Evolutionary conservation across 2,888 invertebrate species (phyloP).

Genomic region (Muschampia plurimacula): DNA sequence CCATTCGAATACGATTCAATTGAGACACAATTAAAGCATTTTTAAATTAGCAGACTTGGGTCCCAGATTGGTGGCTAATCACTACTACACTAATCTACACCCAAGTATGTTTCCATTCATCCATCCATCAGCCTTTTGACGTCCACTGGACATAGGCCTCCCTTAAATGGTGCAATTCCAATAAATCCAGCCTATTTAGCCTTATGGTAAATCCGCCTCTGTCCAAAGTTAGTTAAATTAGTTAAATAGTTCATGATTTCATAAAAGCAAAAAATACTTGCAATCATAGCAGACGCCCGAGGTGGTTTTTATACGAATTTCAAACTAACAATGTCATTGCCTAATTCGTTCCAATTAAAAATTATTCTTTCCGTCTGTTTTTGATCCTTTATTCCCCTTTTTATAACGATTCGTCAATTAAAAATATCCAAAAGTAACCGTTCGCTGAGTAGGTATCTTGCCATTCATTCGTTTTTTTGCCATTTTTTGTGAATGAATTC

Average conservation of each 20-base stretch:
- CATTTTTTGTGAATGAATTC: constrained; percentile 42
- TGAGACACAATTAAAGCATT: too few species aligned
- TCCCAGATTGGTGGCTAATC: too few species aligned
- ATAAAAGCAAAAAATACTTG: background rate
- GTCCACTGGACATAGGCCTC: too few species aligned
- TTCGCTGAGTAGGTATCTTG: constrained; percentile 24
- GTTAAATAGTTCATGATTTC: background rate
- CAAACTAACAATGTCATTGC: background rate
- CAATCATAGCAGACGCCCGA: background rate
- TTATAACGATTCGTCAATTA: constrained; percentile 28
- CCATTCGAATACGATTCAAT: too few species aligned
- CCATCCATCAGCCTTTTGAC: too few species aligned
- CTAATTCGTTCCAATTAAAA: constrained; percentile 7
- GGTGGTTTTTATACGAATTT: background rate
- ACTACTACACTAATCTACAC: too few species aligned
- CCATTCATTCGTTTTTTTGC: constrained; percentile 37
- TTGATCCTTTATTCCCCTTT: constrained; percentile 24
- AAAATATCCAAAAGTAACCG: constrained; percentile 6
- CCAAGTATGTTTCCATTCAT: too few species aligned
- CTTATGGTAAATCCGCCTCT: too few species aligned
- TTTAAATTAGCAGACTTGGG: too few species aligned
- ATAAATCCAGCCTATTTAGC: too few species aligned
- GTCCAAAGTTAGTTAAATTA: too few species aligned
- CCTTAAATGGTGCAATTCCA: too few species aligned
- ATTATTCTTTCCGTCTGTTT: background rate